Base-by-base conservation (phyloP, 2,797 vertebrate genomes). In the Melanotaenia trifasciata region DNA sequence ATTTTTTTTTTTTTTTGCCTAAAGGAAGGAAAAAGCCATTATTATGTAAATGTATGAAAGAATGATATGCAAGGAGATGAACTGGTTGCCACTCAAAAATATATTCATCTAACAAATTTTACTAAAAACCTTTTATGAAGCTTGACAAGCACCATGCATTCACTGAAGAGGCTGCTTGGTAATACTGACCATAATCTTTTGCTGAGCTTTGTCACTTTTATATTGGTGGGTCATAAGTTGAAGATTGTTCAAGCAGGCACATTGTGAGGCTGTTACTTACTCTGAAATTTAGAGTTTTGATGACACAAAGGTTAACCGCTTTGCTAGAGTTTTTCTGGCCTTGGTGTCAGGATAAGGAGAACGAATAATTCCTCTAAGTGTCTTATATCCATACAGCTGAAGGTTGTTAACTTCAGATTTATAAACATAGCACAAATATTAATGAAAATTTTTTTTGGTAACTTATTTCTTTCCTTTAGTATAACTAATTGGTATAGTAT, bases 21-120 rank as follows among this genome's bases (percentile, higher is more conserved):
- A 20, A 58, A 66, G 38, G 26, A 43, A 64, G 24, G 32, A 28
- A 26, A 56, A 9, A 67, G 40, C 33, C 40, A 71, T 12, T 59
- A 67, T 72, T 67, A 18, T 70, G 30, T 35, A 22, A 36, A 28
- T 47, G 14, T 16, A 69, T 56, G 28, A 43, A 28, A 57, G 38
- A 64, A 43, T 22, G 3, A 59, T 65, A 40, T 18, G 24, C 64
- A 64, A 11, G 40, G 13, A 62, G 12, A 61, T 9, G 1, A 68
- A 70, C 45, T 66, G 8, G 47, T 63, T 28, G 40, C 51, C n/a
- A 45, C 72, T 65, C 40, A 43, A 38, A 67, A 69, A 30, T 20
- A 43, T 22, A 12, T 14, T 22, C 2, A 24, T 58, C 32, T 24
- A 59, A 54, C 66, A 57, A 16, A 57, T 61, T 50, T 60, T 8